A percentile compares a stretch with the other conserved stretches of the same genome.
These are phyloP conservation scores for Mythimna loreyi DNA, from an alignment of 2,888 invertebrate genomes.

Conservation along the genomic window DNA sequence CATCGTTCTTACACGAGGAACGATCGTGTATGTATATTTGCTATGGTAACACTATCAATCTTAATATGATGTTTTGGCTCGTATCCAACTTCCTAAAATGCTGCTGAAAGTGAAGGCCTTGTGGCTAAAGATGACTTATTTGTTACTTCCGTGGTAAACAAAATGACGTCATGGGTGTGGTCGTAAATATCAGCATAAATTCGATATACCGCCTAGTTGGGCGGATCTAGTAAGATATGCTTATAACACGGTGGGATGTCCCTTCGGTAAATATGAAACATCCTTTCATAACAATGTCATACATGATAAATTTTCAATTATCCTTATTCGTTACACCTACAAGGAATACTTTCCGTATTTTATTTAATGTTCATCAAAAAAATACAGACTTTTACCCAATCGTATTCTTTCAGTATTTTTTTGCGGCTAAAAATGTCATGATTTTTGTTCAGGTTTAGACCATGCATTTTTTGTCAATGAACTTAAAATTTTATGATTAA, in stretches of 20 bases:
- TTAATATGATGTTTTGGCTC: slow-evolving; percentile 33
- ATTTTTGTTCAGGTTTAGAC: too few species aligned
- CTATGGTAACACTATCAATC: slow-evolving; percentile 25
- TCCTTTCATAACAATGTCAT: not conserved
- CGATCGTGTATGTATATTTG: slow-evolving; percentile 26
- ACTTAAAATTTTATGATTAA: not conserved
- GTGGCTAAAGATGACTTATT: slow-evolving; percentile 5
- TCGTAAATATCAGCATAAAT: not conserved
- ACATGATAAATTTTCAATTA: too few species aligned
- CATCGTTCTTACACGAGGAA: slow-evolving; percentile 22
- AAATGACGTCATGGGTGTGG: not conserved
- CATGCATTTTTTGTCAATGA: not conserved
- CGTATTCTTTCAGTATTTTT: too few species aligned
- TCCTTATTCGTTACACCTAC: too few species aligned
- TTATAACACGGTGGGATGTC: too few species aligned
- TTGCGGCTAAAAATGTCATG: too few species aligned
- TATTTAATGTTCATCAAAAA: too few species aligned
- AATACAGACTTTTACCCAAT: too few species aligned
- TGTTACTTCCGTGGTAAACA: slow-evolving; percentile 38
- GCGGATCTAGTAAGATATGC: too few species aligned
- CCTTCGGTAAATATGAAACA: too few species aligned
- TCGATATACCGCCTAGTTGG: not conserved
- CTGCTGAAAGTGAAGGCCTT: slow-evolving; percentile 19
- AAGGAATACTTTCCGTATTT: too few species aligned
- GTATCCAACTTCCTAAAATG: slow-evolving; percentile 29